These are phyloP conservation scores for Clunio marinus DNA, from an alignment of 2,888 invertebrate species.

Conservation along the genomic window DNA sequence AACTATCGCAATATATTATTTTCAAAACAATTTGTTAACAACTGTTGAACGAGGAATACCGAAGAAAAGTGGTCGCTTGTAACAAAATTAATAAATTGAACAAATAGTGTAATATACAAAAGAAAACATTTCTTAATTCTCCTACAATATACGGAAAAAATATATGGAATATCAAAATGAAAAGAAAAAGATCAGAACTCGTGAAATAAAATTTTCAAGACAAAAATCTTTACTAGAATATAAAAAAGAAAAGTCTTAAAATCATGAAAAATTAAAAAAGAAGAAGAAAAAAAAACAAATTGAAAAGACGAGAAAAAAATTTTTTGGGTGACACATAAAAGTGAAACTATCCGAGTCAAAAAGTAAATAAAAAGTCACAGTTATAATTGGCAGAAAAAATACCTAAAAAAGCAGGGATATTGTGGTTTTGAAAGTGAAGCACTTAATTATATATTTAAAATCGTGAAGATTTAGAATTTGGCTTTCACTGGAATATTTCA, in stretches of 20 bases:
- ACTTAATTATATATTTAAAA: too few relatives aligned
- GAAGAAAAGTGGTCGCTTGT: slow-evolving; percentile 16
- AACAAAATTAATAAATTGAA: slow-evolving; percentile 35
- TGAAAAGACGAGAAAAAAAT: slow-evolving; percentile 35
- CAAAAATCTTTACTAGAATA: not conserved
- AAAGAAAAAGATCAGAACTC: not conserved
- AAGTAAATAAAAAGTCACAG: not conserved
- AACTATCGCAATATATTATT: slow-evolving; percentile 37
- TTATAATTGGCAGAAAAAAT: too few relatives aligned
- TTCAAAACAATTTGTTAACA: slow-evolving; percentile 38
- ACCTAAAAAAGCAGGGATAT: too few relatives aligned
- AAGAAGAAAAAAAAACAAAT: slow-evolving; percentile 39
- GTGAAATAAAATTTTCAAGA: not conserved
- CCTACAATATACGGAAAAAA: too few relatives aligned
- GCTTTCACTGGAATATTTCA: too few relatives aligned
- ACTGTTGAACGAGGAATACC: slow-evolving; percentile 37
- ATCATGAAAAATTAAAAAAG: slow-evolving; percentile 35
- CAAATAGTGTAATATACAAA: slow-evolving; percentile 10
- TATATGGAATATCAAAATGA: too few relatives aligned
- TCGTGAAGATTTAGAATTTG: too few relatives aligned
- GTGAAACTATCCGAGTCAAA: slow-evolving; percentile 7
- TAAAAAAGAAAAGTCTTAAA: not conserved
- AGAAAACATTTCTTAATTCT: too few relatives aligned
- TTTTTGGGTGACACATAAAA: slow-evolving; percentile 40
- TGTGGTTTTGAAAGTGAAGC: too few relatives aligned